Evolutionary conservation across 1,140 invertebrate genomes (phyloP).

Genomic region (Bombus terrestris): DNA sequence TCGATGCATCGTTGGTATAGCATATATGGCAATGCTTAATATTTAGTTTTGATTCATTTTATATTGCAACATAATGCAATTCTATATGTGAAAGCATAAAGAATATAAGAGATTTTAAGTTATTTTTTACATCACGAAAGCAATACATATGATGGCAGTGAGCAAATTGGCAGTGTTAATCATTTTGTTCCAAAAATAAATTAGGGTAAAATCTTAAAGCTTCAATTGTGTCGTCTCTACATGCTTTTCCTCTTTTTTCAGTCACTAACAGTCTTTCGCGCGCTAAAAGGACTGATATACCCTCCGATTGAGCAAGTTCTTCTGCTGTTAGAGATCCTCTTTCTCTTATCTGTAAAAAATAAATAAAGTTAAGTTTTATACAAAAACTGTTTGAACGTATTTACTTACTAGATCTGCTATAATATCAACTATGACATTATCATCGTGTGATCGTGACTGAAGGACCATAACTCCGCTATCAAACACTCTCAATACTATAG

Average conservation of each 20-base stretch:
- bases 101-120: conserved; percentile 35
- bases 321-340: conserved; percentile 91
- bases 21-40: neutral
- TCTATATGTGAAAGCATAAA: conserved; percentile 18
- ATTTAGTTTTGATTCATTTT: conserved; percentile 6
- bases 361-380: neutral
- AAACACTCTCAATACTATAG: conserved; percentile 92
- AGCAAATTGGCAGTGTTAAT: conserved; percentile 62
- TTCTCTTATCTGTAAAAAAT: conserved; percentile 86
- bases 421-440: conserved; percentile 89
- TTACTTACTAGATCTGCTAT: conserved; percentile 87
- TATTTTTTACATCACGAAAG: conserved; percentile 17
- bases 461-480: conserved; percentile 96
- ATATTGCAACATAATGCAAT: neutral
- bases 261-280: conserved; percentile 92
- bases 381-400: conserved; percentile 37
- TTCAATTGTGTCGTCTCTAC: conserved; percentile 96
- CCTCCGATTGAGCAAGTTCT: conserved; percentile 91
- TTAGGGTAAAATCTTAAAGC: conserved; percentile 97
- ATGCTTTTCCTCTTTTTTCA: conserved; percentile 92
- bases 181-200: conserved; percentile 85
- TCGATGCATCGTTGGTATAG: conserved; percentile 20
- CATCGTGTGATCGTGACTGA: conserved; percentile 90
- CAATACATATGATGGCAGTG: neutral
- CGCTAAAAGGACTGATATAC: conserved; percentile 94